These are phyloP conservation scores for Epirrhoe alternata DNA, from an alignment of 2,888 invertebrate species.

Conservation along the genomic window DNA sequence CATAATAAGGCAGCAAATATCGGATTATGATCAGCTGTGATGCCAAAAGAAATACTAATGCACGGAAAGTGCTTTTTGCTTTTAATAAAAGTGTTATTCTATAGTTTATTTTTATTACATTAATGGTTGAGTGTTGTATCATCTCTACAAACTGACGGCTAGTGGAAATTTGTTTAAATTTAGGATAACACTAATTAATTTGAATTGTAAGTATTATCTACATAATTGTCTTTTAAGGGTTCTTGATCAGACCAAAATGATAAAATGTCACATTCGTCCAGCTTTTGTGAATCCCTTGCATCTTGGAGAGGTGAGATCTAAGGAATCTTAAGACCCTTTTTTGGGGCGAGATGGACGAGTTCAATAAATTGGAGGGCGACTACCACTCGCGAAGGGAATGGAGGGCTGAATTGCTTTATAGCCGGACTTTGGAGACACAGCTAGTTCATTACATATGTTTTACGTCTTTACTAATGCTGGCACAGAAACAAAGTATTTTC, in stretches of 20 bases:
- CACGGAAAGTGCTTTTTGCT: background rate
- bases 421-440: background rate
- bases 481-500: too few species aligned
- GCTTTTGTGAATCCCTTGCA: conserved; percentile 52
- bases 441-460: background rate
- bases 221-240: too few species aligned
- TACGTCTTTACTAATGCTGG: background rate
- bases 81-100: background rate
- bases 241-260: conserved; percentile 32
- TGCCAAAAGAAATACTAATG: conserved; percentile 8
- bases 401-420: conserved; percentile 58
- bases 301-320: conserved; percentile 59
- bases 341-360: conserved; percentile 71
- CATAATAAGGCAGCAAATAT: background rate
- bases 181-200: too few species aligned
- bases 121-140: background rate
- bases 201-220: too few species aligned
- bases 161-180: too few species aligned
- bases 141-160: background rate
- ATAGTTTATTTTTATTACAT: background rate
- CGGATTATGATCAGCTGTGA: background rate
- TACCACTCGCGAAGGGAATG: conserved; percentile 38
- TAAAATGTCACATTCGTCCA: conserved; percentile 35
- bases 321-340: conserved; percentile 75
- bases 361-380: conserved; percentile 78